phyloP scores from a whole-genome alignment of 2,113 vertebrate genomes.

The Notechis scutatus region DNA sequence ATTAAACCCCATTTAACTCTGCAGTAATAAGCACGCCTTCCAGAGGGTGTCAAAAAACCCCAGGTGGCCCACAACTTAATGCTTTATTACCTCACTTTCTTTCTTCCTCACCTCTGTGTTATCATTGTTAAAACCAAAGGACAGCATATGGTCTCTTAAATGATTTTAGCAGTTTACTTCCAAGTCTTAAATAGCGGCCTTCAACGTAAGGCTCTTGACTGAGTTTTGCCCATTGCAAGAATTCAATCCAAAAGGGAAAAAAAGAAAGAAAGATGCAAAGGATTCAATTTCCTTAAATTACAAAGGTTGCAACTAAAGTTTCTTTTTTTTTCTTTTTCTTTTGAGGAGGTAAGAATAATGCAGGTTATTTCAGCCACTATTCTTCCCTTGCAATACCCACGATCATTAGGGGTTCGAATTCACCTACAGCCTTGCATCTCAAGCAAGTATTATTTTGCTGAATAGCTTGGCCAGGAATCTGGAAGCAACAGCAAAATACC shows the following conservation, averaged over 20 bases:
- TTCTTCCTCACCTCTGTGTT: background rate
- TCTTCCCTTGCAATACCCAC: background rate
- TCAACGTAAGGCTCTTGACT: background rate
- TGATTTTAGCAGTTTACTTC: background rate
- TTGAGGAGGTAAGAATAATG: background rate
- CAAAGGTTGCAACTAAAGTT: background rate
- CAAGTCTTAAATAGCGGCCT: background rate
- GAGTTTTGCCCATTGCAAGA: background rate
- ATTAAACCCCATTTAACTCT: background rate
- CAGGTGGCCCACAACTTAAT: background rate
- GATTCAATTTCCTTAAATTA: background rate
- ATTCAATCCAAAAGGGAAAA: background rate
- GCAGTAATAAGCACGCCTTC: background rate
- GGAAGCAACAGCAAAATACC: background rate
- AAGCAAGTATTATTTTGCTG: background rate
- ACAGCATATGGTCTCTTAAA: background rate
- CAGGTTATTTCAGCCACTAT: background rate
- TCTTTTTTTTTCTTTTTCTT: background rate
- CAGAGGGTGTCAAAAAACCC: background rate
- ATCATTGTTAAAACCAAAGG: background rate
- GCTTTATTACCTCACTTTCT: background rate
- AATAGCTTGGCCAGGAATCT: rapidly evolving
- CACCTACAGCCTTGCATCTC: background rate
- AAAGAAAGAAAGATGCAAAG: background rate
- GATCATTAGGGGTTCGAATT: background rate